These are phyloP conservation scores for Hypanus sabinus DNA, from an alignment of 2,113 vertebrate species.

Conservation along the genomic window DNA sequence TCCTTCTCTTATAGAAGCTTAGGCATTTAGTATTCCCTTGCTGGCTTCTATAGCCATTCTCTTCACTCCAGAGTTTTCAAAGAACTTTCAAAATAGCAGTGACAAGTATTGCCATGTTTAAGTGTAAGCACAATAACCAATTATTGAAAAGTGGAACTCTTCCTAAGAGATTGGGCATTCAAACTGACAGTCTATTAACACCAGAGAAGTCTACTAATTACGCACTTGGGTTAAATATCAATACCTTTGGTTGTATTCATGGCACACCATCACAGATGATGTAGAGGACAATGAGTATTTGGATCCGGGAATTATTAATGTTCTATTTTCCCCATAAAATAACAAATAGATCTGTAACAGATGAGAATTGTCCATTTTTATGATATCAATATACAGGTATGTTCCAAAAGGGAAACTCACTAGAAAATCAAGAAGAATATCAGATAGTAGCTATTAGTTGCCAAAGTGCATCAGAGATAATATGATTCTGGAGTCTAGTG, in stretches of 20 bases:
- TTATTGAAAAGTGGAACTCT: not conserved
- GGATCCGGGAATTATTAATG: not conserved
- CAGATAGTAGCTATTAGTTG: not conserved
- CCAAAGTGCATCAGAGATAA: not conserved
- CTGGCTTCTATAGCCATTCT: not conserved
- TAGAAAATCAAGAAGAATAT: not conserved
- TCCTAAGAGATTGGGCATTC: not conserved
- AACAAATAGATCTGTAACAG: not conserved
- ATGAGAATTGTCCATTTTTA: not conserved
- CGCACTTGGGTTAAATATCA: not conserved
- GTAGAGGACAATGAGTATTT: not conserved
- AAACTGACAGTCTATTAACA: slow-evolving; percentile 6
- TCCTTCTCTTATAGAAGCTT: not conserved
- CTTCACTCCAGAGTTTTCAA: not conserved
- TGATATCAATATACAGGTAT: too few relatives aligned
- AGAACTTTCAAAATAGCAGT: not conserved
- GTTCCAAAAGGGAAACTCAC: not conserved
- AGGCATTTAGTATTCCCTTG: not conserved
- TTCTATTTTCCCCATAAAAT: not conserved
- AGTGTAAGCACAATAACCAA: not conserved
- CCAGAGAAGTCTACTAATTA: not conserved
- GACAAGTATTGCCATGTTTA: not conserved
- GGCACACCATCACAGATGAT: not conserved
- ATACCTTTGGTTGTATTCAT: slow-evolving; percentile 12
- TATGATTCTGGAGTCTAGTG: not conserved